Evolutionary conservation across 2,797 vertebrate species (phyloP), one percentile per base, ranked within the genome.

Genomic region (Naso thynnoides): DNA sequence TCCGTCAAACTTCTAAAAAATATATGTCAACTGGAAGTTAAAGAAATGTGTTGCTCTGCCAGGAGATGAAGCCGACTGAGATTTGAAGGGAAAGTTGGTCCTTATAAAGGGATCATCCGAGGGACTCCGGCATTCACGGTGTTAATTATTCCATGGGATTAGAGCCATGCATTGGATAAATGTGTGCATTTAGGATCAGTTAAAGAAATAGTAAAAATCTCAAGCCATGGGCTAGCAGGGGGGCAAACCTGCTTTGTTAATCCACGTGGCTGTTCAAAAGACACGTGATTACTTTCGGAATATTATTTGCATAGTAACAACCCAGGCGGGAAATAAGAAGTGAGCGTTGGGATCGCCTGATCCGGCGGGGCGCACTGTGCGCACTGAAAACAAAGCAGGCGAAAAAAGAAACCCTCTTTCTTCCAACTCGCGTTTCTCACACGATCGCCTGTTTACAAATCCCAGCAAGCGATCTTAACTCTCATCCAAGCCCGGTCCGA

Each of bases 181-280:
- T 96, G 95, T 95, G 96, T 95, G 96, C 96, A 95, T 96, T 96
- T 96, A 95, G 94, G 96, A 96, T 96, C 94, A 94, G 95, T 95
- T 95, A 93, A 95, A 95, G 95, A 94, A 95, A 94, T 92, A 90
- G 94, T 91, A 90, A 80, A 89, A 93, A 83, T 90, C 92, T 92
- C 93, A 93, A 93, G 94, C 90, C 91, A 85, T 89, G 86, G 93
- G 92, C 84, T 91, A 86, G 91, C 93, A 93, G 95, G 95, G 93
- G 95, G 94, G 94, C 94, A 94, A 94, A 95, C 95, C 94, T 95
- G 95, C 95, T 97, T 96, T 97, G 96, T 98, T 96, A 94, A 96
- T 96, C 96, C 97, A 98, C 97, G 97, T 98, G 97, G 96, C 96
- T 94, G 94, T 95, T 96, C 92, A 95, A 95, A 94, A 90, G 95